These are phyloP conservation scores for Elachura formosa DNA, from an alignment of 2,113 vertebrate genomes.

Conservation along the genomic window DNA sequence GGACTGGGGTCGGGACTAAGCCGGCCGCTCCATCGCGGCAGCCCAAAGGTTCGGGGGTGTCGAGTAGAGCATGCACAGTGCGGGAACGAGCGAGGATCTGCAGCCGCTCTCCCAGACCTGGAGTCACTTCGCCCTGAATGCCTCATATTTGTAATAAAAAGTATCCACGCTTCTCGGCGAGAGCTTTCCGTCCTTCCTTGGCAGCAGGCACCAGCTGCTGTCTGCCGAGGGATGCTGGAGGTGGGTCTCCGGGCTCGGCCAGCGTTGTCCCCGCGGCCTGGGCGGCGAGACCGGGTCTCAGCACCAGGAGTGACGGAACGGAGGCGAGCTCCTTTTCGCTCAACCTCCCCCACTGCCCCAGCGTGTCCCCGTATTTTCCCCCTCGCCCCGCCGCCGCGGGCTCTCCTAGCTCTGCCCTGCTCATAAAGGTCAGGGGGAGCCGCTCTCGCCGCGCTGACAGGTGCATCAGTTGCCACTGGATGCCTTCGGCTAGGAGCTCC, in stretches of 20 bases:
- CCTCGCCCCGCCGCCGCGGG: neutral
- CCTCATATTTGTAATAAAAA: neutral
- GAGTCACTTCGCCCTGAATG: neutral
- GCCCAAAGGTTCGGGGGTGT: neutral
- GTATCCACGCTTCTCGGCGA: neutral
- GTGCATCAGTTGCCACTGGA: neutral
- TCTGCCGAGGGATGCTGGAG: neutral
- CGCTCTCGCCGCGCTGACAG: slow-evolving; percentile 8
- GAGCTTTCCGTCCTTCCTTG: neutral
- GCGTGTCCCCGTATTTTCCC: neutral
- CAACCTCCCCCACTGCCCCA: neutral
- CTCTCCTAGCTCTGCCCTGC: neutral
- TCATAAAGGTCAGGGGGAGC: neutral
- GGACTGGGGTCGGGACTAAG: neutral
- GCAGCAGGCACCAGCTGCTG: slow-evolving; percentile 15
- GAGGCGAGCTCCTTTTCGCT: neutral
- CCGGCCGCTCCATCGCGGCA: too few species aligned
- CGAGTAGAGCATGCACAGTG: too few species aligned
- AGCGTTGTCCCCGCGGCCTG: neutral
- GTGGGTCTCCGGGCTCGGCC: neutral
- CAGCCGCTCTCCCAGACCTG: neutral
- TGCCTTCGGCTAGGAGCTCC: neutral
- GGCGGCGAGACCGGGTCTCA: neutral
- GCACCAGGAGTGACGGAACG: neutral
- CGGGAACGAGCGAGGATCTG: too few species aligned